Conservation (phyloP, 1,140 invertebrate genomes). For the Rhopalosiphum padi region DNA sequence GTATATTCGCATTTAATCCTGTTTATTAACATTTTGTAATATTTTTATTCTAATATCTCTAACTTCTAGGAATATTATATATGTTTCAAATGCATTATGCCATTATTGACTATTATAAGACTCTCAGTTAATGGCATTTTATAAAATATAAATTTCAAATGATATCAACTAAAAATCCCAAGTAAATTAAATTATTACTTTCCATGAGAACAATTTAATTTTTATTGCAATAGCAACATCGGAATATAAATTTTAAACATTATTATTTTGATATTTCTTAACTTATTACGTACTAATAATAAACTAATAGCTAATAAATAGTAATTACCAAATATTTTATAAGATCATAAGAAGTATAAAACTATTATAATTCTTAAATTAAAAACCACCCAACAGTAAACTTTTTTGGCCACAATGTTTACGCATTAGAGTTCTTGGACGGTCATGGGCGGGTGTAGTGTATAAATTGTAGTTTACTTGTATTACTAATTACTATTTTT, state of each 20-base stretch:
- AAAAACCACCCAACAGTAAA: background rate
- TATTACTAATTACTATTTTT: too few relatives aligned
- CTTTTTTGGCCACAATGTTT: background rate
- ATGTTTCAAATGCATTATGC: background rate
- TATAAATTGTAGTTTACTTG: background rate
- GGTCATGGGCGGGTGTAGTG: background rate
- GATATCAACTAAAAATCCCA: too few relatives aligned
- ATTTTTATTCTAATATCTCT: background rate
- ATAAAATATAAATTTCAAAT: too few relatives aligned
- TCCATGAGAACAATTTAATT: too few relatives aligned
- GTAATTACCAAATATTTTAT: too few relatives aligned
- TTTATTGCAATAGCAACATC: too few relatives aligned
- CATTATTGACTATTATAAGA: background rate
- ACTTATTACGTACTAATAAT: too few relatives aligned
- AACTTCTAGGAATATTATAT: background rate
- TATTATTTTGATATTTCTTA: too few relatives aligned
- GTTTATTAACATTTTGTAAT: background rate
- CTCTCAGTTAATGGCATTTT: too few relatives aligned
- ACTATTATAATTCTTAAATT: background rate
- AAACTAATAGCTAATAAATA: too few relatives aligned
- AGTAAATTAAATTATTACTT: too few relatives aligned
- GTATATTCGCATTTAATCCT: background rate
- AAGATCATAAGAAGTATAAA: background rate
- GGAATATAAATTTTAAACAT: too few relatives aligned
- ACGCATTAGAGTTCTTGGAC: background rate